Conservation (phyloP, 1,140 invertebrate species). For the Globodera ellingtonae region DNA sequence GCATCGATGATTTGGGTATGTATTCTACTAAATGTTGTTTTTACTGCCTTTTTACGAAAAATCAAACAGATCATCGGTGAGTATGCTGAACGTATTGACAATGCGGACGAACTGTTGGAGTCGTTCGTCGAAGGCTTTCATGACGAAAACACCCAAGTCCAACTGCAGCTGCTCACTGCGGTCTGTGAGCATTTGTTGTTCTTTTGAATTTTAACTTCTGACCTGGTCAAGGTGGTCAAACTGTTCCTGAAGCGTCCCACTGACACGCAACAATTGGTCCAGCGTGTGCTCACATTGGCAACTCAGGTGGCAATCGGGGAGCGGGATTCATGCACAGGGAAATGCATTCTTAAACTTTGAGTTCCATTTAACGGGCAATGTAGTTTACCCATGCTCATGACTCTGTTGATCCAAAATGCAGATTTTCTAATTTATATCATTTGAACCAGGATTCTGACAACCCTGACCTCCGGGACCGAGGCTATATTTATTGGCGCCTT, state of each 20-base stretch:
- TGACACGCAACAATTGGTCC: conserved; percentile 96
- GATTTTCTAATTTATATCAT: background rate
- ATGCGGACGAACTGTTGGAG: conserved; percentile 95
- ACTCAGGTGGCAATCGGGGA: conserved; percentile 51
- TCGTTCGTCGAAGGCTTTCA: conserved; percentile 99
- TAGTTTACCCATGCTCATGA: background rate
- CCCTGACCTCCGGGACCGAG: conserved; percentile 94
- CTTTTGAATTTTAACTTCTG: conserved; percentile 89
- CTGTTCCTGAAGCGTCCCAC: conserved; percentile 95
- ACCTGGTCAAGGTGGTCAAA: conserved; percentile 90
- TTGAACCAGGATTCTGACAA: conserved; percentile 85
- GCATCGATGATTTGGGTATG: conserved; percentile 95
- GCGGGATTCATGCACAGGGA: no score
- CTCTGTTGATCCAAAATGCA: background rate
- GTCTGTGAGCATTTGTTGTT: conserved; percentile 12
- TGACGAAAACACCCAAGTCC: conserved; percentile 91
- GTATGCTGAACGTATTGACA: conserved; percentile 99
- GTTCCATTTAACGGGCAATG: no score
- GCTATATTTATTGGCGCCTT: conserved; percentile 99
- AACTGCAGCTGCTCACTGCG: conserved; percentile 43
- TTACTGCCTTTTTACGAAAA: background rate
- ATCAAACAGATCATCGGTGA: conserved; percentile 79
- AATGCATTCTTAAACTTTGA: no score
- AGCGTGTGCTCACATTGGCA: conserved; percentile 71
- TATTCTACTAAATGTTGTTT: no score